These are phyloP conservation scores for Trogon surrucura DNA, from an alignment of 2,113 vertebrate genomes.

Conservation along the genomic window DNA sequence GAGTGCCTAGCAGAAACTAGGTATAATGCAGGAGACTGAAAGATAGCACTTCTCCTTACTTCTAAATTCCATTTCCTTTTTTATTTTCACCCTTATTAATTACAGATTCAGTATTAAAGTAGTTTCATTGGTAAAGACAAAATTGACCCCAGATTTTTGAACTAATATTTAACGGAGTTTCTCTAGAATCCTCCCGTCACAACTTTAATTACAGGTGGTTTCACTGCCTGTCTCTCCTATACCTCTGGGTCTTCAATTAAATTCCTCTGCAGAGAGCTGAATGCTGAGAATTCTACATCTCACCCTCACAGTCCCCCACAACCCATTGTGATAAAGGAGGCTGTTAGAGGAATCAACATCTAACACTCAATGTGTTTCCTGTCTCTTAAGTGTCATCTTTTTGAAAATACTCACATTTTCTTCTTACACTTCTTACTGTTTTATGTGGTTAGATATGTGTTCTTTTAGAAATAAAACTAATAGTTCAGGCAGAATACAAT, in stretches of 20 bases:
- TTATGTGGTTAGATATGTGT: not conserved
- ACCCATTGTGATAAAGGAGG: not conserved
- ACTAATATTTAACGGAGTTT: not conserved
- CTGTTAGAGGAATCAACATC: not conserved
- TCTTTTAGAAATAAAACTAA: not conserved
- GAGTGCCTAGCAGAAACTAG: not conserved
- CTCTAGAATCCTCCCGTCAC: not conserved
- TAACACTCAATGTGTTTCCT: not conserved
- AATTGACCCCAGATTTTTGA: rapidly evolving
- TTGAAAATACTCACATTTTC: not conserved
- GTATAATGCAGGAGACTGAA: not conserved
- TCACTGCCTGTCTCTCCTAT: not conserved
- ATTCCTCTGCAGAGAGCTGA: not conserved
- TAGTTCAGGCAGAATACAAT: not conserved
- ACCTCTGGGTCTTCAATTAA: not conserved
- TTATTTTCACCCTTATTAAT: not conserved
- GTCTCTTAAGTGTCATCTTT: not conserved
- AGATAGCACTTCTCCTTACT: not conserved
- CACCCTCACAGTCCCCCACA: not conserved
- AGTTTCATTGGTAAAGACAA: not conserved
- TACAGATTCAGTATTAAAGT: not conserved
- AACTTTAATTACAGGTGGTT: not conserved
- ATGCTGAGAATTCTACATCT: not conserved
- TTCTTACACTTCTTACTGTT: not conserved
- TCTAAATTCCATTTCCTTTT: not conserved